These are phyloP conservation scores for Dunckerocampus dactyliophorus DNA, from an alignment of 2,113 vertebrate species.

Conservation along the genomic window DNA sequence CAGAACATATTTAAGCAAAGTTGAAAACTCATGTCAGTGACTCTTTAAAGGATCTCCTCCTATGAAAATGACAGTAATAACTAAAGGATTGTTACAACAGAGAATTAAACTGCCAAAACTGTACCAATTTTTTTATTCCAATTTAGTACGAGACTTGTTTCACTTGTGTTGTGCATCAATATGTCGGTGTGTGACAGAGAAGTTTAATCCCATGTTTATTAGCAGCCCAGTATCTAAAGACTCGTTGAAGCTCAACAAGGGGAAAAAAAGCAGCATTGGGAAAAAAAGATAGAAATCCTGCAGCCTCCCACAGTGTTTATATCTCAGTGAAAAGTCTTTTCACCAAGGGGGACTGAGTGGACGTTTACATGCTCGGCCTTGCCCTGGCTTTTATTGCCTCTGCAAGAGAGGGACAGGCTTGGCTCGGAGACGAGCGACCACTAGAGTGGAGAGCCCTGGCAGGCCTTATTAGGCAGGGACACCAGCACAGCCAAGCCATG, in stretches of 20 bases:
- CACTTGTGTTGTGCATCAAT: too few relatives aligned
- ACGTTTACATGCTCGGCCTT: slow-evolving; percentile 41
- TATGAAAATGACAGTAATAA: too few relatives aligned
- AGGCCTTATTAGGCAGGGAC: slow-evolving; percentile 28
- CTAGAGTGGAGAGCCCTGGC: slow-evolving; percentile 53
- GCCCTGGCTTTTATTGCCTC: slow-evolving; percentile 33
- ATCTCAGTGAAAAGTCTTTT: slow-evolving; percentile 28
- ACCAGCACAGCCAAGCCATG: slow-evolving; percentile 33
- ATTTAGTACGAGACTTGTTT: too few relatives aligned
- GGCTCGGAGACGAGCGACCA: slow-evolving; percentile 43
- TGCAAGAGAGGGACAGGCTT: slow-evolving; percentile 54
- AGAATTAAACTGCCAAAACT: too few relatives aligned
- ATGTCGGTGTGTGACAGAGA: too few relatives aligned
- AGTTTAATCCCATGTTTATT: not conserved
- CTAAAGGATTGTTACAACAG: too few relatives aligned
- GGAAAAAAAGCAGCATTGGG: slow-evolving; percentile 5
- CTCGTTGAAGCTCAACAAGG: slow-evolving; percentile 2
- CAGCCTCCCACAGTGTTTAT: slow-evolving; percentile 21
- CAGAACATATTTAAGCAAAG: too few relatives aligned
- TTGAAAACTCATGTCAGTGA: too few relatives aligned
- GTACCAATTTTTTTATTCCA: too few relatives aligned
- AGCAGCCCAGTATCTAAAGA: not conserved
- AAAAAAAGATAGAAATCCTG: slow-evolving; percentile 20
- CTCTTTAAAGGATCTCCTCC: too few relatives aligned
- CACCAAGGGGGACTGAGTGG: slow-evolving; percentile 7